These are phyloP conservation scores for Synanthedon formicaeformis DNA, from an alignment of 2,888 invertebrate genomes.

Conservation along the genomic window DNA sequence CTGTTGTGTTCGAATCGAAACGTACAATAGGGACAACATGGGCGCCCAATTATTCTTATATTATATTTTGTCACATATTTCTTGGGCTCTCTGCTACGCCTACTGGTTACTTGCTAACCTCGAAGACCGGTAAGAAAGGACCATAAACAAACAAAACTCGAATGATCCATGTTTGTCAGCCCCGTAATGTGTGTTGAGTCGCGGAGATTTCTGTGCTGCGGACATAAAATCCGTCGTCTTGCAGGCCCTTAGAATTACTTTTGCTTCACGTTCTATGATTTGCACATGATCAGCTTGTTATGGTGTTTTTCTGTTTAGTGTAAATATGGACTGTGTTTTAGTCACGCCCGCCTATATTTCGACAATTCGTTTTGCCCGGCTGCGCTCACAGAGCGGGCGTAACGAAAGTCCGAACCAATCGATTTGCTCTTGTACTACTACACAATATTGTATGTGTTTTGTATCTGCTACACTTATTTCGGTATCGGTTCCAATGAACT, in stretches of 20 bases:
- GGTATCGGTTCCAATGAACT: not conserved
- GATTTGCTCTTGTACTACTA: constrained; percentile 18
- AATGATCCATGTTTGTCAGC: no score
- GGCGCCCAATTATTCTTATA: no score
- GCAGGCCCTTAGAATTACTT: constrained; percentile 30
- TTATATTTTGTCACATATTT: no score
- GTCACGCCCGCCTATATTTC: constrained; percentile 14
- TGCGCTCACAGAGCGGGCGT: constrained; percentile 10
- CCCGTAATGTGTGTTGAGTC: no score
- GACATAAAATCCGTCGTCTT: constrained; percentile 8
- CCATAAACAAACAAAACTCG: no score
- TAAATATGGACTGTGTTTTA: constrained; percentile 31
- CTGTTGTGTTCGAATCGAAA: no score
- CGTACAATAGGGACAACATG: no score
- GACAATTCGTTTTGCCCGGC: constrained; percentile 18
- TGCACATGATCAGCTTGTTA: constrained; percentile 59
- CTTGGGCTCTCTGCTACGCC: no score
- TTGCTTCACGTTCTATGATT: constrained; percentile 56
- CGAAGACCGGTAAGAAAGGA: no score
- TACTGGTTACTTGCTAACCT: no score
- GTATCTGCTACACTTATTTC: not conserved
- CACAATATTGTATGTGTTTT: not conserved
- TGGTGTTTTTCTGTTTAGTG: constrained; percentile 26
- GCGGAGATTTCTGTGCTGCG: no score
- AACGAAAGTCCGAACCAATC: constrained; percentile 36